phyloP scores from a whole-genome alignment of 2,797 vertebrate genomes.

The Pangasius macronema region DNA sequence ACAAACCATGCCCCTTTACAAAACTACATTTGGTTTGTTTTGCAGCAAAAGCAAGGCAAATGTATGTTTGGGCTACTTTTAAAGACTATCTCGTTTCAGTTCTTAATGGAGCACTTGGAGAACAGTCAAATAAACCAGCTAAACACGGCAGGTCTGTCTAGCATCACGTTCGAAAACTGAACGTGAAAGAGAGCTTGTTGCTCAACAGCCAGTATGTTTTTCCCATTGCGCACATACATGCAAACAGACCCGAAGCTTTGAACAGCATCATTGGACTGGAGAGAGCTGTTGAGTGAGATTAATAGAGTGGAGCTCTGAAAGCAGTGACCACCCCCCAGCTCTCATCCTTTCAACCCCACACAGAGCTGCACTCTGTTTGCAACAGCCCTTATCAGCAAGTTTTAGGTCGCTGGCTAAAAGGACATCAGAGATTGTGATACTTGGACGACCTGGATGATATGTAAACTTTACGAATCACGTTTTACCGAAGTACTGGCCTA shows the following conservation, averaged over 20 bases:
- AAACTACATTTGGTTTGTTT: neutral
- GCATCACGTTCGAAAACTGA: neutral
- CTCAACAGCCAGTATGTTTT: slow-evolving; percentile 40
- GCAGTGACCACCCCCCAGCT: slow-evolving; percentile 5
- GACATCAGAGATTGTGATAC: slow-evolving; percentile 22
- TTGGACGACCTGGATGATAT: slow-evolving; percentile 28
- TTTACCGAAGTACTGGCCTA: neutral
- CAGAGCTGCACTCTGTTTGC: slow-evolving; percentile 15
- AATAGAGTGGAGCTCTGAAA: slow-evolving; percentile 49
- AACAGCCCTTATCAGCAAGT: slow-evolving; percentile 15
- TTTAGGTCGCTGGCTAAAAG: slow-evolving; percentile 23
- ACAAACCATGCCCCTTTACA: neutral
- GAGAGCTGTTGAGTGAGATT: slow-evolving; percentile 51
- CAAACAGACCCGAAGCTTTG: slow-evolving; percentile 39
- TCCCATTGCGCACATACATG: slow-evolving; percentile 45
- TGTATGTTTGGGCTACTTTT: neutral
- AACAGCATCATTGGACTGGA: slow-evolving; percentile 47
- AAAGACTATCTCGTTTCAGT: slow-evolving; percentile 1
- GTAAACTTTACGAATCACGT: slow-evolving; percentile 20
- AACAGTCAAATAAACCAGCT: neutral
- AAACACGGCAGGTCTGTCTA: slow-evolving; percentile 23
- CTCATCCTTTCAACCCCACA: slow-evolving; percentile 34
- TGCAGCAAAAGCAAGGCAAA: slow-evolving; percentile 3
- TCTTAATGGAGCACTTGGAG: slow-evolving; percentile 22
- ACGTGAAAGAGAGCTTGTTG: slow-evolving; percentile 6